Evolutionary conservation across 2,888 invertebrate genomes (phyloP).

Genomic region (Coenonympha arcania): DNA sequence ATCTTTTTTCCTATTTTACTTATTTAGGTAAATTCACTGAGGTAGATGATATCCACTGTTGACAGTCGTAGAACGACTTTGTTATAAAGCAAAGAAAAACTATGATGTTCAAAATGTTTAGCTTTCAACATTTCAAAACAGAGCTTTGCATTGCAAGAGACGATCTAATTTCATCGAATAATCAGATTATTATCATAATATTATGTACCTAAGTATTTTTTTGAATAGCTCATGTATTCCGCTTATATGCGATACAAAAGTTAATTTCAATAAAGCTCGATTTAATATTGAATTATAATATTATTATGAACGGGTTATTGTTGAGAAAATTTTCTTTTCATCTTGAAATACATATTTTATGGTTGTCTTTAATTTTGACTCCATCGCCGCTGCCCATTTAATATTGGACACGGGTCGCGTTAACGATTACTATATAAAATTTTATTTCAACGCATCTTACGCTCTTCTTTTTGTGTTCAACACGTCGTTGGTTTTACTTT

Average conservation of each 20-base stretch:
- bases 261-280: background rate
- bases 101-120: too few species aligned
- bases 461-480: conserved; percentile 58
- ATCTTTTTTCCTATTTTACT: conserved; percentile 56
- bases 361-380: conserved; percentile 72
- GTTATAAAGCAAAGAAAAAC: too few species aligned
- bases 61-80: too few species aligned
- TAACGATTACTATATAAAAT: conserved; percentile 72
- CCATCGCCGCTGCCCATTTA: conserved; percentile 65
- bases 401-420: conserved; percentile 64
- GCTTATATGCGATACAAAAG: too few species aligned
- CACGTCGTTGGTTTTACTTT: conserved; percentile 63
- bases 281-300: background rate
- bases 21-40: conserved; percentile 33
- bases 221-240: too few species aligned
- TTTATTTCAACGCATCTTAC: conserved; percentile 65
- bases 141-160: too few species aligned
- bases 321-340: background rate
- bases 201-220: too few species aligned
- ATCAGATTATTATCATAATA: too few species aligned
- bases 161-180: too few species aligned
- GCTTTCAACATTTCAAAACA: too few species aligned
- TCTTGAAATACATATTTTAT: conserved; percentile 34
- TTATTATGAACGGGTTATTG: background rate
- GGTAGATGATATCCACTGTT: background rate